Conservation (phyloP, 2,888 invertebrate genomes). For the Amphipyra tragopoginis region DNA sequence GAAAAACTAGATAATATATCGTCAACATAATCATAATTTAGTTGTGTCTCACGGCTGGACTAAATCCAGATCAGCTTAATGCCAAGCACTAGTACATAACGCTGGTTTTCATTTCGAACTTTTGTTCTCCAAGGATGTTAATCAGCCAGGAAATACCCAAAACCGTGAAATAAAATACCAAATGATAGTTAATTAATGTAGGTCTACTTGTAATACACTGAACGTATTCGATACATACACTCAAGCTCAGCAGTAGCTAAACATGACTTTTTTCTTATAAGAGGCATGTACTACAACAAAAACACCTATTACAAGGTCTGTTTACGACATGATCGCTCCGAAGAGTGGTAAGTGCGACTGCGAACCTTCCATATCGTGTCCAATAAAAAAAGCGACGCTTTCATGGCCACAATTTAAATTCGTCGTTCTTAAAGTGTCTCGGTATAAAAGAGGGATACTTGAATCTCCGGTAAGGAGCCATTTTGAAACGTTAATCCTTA, state of each 20-base stretch:
- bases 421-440: slow-evolving; percentile 40
- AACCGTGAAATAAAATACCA: too few relatives aligned
- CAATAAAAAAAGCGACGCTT: slow-evolving; percentile 44
- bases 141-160: too few relatives aligned
- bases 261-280: slow-evolving; percentile 34
- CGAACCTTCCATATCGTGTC: slow-evolving; percentile 18
- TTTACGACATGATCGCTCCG: slow-evolving; percentile 39
- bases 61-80: too few relatives aligned
- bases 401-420: slow-evolving; percentile 48
- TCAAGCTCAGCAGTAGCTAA: slow-evolving; percentile 37
- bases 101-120: too few relatives aligned
- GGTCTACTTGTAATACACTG: too few relatives aligned
- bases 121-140: too few relatives aligned
- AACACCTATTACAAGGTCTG: slow-evolving; percentile 46
- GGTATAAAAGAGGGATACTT: slow-evolving; percentile 34
- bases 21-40: too few relatives aligned
- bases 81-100: too few relatives aligned
- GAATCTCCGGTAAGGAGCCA: slow-evolving; percentile 47
- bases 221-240: slow-evolving; percentile 2
- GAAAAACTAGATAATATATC: too few relatives aligned
- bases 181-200: too few relatives aligned
- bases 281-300: slow-evolving; percentile 42
- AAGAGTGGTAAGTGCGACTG: slow-evolving; percentile 29
- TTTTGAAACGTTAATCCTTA: slow-evolving; percentile 59
- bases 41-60: too few relatives aligned